Base-by-base conservation (phyloP, 2,797 vertebrate genomes). In the Bufotes viridis region DNA sequence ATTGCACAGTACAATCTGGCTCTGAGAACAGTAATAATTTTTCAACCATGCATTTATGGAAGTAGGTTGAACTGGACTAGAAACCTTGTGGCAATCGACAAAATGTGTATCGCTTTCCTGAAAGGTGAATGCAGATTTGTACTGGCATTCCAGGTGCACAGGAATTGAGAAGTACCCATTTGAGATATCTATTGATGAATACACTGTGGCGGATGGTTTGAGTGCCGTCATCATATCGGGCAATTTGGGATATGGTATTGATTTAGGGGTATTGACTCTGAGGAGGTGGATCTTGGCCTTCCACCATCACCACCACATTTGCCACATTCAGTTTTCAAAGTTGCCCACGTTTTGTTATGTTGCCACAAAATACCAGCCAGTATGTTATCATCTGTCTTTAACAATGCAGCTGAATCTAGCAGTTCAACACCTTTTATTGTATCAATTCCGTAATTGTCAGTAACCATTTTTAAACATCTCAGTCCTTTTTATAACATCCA, bases 211-310 rank as follows among this genome's bases (percentile, higher is more conserved):
- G 18, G 61, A 67, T 12, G n/a, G 65, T 26, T 67, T 67, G n/a
- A 26, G 65, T 12, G 65, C 20, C 53, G 22, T 65, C 79, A 81
- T 81, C 79, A 81, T 61, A 24, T 81, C 79, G 8, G 79, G 79
- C 18, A 51, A 60, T 81, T 81, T 65, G 29, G 29, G 69, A 20
- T 67, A 67, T 69, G 80, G n/a, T 0, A 82, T 15, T 15, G 81
- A 51, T 24, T 82, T 63, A 7, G 34, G 63, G 17, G 63, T 78
- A 67, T 42, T 42, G 42, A 4, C 20, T 2, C 15, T 65, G 26
- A 8, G 58, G 60, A 63, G 60, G 60, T 0, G 60, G 80, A n/a
- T 65, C 60, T 20, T 18, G 80, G 15, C 29, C 60, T 15, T 81
- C 80, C 17, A 65, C 60, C 17, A 22, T 63, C 29, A 34, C 29